phyloP scores from a whole-genome alignment of 2,113 vertebrate species.

The Ochotona princeps region DNA sequence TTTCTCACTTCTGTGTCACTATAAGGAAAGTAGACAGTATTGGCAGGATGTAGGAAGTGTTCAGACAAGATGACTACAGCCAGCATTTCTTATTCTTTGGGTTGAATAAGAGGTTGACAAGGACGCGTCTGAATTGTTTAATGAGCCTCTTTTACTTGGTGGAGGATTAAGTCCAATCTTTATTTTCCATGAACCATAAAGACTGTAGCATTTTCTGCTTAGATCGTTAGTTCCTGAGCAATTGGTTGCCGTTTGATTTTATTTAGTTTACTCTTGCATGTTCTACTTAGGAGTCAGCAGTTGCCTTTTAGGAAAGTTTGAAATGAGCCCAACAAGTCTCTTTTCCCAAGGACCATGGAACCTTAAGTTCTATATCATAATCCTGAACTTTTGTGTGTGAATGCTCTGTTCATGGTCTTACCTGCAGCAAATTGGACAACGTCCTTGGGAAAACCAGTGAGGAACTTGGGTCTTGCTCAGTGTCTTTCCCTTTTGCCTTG shows the following conservation, averaged over 20 bases:
- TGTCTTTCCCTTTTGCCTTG: not conserved
- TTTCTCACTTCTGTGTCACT: not conserved
- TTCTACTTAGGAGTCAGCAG: not conserved
- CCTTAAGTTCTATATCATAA: not conserved
- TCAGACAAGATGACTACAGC: not conserved
- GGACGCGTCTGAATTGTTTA: not conserved
- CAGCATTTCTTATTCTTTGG: not conserved
- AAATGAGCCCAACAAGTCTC: not conserved
- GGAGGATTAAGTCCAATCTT: not conserved
- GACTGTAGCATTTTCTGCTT: not conserved
- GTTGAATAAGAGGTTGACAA: not conserved
- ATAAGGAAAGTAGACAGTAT: no score
- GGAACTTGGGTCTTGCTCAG: not conserved
- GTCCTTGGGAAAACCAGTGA: not conserved
- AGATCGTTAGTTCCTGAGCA: not conserved
- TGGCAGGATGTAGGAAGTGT: not conserved
- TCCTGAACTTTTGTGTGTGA: not conserved
- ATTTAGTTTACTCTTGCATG: not conserved
- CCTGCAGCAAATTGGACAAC: slow-evolving; percentile 8
- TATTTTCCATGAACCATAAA: not conserved
- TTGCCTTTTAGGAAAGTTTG: not conserved
- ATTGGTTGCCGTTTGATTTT: not conserved
- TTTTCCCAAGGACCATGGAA: not conserved
- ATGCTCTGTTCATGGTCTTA: not conserved
- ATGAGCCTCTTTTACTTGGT: not conserved